Base-by-base conservation (phyloP, 2,113 vertebrate species). In the Otus sunia region DNA sequence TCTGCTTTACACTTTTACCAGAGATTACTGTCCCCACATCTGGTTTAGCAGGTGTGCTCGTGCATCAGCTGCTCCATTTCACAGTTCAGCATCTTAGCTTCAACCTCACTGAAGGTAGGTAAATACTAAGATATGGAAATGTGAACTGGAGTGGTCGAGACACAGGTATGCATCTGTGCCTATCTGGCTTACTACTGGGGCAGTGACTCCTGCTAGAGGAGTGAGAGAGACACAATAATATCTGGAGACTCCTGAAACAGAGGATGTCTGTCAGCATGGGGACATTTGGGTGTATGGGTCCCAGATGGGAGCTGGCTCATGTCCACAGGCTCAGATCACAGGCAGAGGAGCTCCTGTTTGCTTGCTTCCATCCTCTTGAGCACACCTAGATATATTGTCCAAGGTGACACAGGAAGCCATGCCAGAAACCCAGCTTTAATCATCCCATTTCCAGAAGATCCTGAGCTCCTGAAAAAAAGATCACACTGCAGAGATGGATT, bases 31-130 rank as follows among this genome's bases (percentile, higher is more conserved):
- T 62, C 91, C 86, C 49, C 60, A 30, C 96, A 95, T 95, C 95
- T 97, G 96, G 64, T 36, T 94, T 30, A 68, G 53, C 90, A 97
- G 93, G 95, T 95, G 94, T 87, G 77, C 47, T 96, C 0, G 1
- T 41, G 84, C 66, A 79, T 96, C 93, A 91, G 96, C 90, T 94
- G 90, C 62, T 96, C 84, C 69, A 29, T 72, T 85, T 68, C 89
- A 84, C 47, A 87, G 43, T 43, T 85, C 76, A 88, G 68, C 68
- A 50, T 84, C 64, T 87, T 21, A 26, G n/a, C 47, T 74, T 67
- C 91, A 72, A 17, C 86, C 36, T 52, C 68, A 49, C 45, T 5
- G 5, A 63, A 75, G 62, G 39, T 0, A 86, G 39, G 34, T 20
- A 15, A 18, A 3, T 41, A 4, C 45, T 15, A n/a, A 66, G 34